Evolutionary conservation across 2,113 vertebrate genomes (phyloP).

Genomic region (Mesitornis unicolor): DNA sequence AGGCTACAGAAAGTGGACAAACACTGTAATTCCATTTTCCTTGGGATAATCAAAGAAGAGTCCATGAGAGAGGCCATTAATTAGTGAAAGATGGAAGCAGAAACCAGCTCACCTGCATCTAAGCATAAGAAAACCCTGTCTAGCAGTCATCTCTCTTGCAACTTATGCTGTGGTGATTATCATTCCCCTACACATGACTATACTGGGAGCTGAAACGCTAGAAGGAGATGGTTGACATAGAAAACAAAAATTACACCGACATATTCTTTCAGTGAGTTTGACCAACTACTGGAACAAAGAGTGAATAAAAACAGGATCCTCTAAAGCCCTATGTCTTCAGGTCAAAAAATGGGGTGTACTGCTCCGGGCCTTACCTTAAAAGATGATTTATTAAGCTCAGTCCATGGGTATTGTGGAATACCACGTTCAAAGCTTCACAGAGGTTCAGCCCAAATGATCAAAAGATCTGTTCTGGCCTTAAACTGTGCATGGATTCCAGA

Average conservation of each 20-base stretch:
- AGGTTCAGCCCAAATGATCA: background rate
- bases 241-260: background rate
- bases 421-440: background rate
- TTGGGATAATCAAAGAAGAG: background rate
- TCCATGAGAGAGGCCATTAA: background rate
- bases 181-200: background rate
- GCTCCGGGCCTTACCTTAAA: background rate
- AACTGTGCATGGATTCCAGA: background rate
- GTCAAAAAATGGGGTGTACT: fast-evolving
- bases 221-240: background rate
- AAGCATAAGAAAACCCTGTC: background rate
- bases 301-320: background rate
- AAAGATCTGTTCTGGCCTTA: background rate
- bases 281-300: background rate
- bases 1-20: background rate
- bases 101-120: background rate
- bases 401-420: background rate
- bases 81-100: background rate
- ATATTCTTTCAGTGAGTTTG: background rate
- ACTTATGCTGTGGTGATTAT: background rate
- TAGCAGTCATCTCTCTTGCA: background rate
- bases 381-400: background rate
- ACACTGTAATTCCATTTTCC: background rate
- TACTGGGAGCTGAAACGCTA: background rate
- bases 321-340: background rate